Conservation (phyloP, 2,113 vertebrate species). For the Syngnathus typhle region DNA sequence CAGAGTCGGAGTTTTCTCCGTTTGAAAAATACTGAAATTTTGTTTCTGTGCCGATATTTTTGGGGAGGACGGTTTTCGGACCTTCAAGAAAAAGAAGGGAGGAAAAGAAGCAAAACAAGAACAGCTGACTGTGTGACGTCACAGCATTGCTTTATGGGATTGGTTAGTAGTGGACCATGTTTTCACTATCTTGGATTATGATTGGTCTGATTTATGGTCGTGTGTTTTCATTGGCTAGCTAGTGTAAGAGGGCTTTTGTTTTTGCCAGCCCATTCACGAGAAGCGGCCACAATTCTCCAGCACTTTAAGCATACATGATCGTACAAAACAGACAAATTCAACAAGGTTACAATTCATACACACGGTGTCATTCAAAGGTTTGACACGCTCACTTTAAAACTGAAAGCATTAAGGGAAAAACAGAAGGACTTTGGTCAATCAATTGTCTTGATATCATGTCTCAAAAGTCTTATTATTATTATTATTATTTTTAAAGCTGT, state of each 20-base stretch:
- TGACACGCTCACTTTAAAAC: no score
- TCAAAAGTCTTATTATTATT: no score
- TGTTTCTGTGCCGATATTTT: background rate
- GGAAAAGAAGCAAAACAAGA: conserved; percentile 61
- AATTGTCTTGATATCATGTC: no score
- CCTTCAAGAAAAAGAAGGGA: background rate
- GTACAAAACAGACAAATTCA: background rate
- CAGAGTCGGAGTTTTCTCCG: background rate
- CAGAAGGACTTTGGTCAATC: no score
- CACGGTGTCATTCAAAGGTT: background rate
- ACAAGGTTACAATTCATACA: background rate
- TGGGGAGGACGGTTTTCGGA: background rate
- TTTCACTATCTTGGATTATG: conserved; percentile 3
- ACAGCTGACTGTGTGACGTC: conserved; percentile 69
- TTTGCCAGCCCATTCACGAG: conserved; percentile 18
- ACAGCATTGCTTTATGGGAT: conserved; percentile 11
- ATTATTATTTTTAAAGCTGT: no score
- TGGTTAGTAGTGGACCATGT: conserved; percentile 24
- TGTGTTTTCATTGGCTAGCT: conserved; percentile 16
- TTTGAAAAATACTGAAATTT: background rate
- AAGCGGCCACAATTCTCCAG: background rate
- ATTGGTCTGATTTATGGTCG: conserved; percentile 34
- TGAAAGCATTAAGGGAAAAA: no score
- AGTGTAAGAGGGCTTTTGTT: background rate
- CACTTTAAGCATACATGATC: background rate